Conservation (phyloP, 2,888 invertebrate genomes). For the Halocaridina rubra region DNA sequence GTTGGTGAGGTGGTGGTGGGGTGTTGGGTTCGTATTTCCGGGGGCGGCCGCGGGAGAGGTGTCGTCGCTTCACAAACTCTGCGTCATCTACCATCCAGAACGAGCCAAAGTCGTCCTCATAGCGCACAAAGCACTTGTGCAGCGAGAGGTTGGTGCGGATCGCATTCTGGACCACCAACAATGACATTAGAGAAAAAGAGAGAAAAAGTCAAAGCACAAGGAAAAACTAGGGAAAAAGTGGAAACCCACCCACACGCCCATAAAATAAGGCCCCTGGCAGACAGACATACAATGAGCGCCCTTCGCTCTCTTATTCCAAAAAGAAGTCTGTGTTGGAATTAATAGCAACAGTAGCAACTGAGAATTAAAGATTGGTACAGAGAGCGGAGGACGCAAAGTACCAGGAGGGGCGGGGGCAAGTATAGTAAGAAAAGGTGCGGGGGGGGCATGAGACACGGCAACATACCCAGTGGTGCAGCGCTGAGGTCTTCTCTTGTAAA, state of each 20-base stretch:
- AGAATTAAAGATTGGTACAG: constrained; percentile 27
- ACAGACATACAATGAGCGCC: constrained; percentile 58
- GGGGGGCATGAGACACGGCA: constrained; percentile 66
- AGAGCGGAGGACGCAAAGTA: constrained; percentile 22
- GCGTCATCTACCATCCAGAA: constrained; percentile 99
- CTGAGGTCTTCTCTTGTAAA: constrained; percentile 74
- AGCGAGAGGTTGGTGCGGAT: constrained; percentile 99
- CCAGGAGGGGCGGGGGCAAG: constrained; percentile 55
- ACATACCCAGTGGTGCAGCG: constrained; percentile 80
- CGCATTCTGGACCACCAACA: constrained; percentile 90
- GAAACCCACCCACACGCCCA: constrained; percentile 61
- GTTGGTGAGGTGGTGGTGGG: constrained; percentile 59
- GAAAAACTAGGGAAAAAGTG: constrained; percentile 61
- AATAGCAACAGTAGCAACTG: constrained; percentile 10
- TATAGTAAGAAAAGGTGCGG: constrained; percentile 27
- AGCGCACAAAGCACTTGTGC: constrained; percentile 98
- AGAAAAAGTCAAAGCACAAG: constrained; percentile 66
- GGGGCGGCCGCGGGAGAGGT: constrained; percentile 94
- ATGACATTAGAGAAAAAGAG: constrained; percentile 68
- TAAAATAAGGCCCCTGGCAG: constrained; percentile 63
- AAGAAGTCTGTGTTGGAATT: constrained; percentile 44
- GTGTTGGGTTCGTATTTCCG: constrained; percentile 89
- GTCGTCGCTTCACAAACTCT: constrained; percentile 96
- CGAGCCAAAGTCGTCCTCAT: constrained; percentile 98
- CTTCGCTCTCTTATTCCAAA: constrained; percentile 47